Evolutionary conservation across 2,888 invertebrate genomes (phyloP).

Genomic region (Plagiodera versicolora): DNA sequence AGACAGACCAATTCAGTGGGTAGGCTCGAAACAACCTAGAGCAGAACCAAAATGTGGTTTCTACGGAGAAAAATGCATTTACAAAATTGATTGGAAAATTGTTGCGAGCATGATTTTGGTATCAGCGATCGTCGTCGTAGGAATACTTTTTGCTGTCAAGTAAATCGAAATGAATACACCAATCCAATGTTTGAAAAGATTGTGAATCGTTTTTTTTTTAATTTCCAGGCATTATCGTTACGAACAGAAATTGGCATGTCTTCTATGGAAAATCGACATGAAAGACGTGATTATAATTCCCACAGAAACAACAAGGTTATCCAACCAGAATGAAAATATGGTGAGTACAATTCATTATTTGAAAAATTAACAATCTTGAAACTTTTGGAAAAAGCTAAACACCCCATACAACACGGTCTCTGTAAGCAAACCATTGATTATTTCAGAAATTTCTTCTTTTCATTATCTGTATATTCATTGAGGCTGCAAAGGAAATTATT

Average conservation of each 20-base stretch:
- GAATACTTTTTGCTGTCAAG: constrained; percentile 69
- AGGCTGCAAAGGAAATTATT: too few species aligned
- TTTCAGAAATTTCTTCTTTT: too few species aligned
- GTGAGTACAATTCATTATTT: constrained; percentile 45
- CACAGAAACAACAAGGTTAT: constrained; percentile 56
- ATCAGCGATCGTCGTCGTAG: constrained; percentile 66
- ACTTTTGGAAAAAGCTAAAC: too few species aligned
- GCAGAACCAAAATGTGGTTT: constrained; percentile 88
- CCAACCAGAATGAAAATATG: constrained; percentile 54
- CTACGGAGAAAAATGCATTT: constrained; percentile 70
- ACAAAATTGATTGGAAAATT: constrained; percentile 69
- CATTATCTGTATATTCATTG: too few species aligned
- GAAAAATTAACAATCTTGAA: too few species aligned
- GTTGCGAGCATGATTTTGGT: constrained; percentile 66
- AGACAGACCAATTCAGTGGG: constrained; percentile 72
- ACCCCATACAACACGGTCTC: too few species aligned
- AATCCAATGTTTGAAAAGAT: too few species aligned
- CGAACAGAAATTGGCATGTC: constrained; percentile 89
- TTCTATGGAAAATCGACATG: constrained; percentile 87
- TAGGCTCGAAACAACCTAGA: constrained; percentile 70
- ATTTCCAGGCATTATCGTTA: constrained; percentile 77
- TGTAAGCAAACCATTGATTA: too few species aligned
- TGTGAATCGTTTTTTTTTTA: neutral
- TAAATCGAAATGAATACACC: too few species aligned
- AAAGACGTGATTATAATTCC: constrained; percentile 73